Evolutionary conservation across 2,113 vertebrate genomes (phyloP), one percentile per base, ranked within the genome.

Genomic region (Cyanoderma ruficeps): DNA sequence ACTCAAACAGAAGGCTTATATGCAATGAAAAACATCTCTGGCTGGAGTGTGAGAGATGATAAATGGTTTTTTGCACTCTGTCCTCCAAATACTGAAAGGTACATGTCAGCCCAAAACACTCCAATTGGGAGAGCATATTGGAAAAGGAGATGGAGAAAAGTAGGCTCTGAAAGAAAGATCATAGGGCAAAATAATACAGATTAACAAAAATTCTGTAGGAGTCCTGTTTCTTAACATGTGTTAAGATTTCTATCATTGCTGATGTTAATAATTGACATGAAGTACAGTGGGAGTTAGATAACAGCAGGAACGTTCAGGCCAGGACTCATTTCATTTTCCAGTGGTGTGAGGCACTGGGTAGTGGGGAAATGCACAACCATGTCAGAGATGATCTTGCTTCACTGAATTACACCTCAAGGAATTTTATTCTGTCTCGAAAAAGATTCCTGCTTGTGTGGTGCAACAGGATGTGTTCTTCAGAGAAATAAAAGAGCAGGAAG

Each of bases 221-320:
- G 78, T 91, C 76, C n/a, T 86, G 50, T 88, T 96, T 95, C 93
- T 96, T 61, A 96, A 61, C 84, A 93, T 92, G 94, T 94, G 55
- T 49, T 96, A 91, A 97, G 97, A 97, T 97, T 95, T 96, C 87
- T 96, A 97, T 97, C 97, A 92, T 96, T n/a, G 15, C n/a, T 89
- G 83, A 97, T 95, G 97, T 97, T 97, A 97, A 97, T 97, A 96
- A 97, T 97, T 97, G 95, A 97, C 96, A 91, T 83, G 90, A 85
- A 97, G 96, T 95, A 74, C 83, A 83, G 74, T 50, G 42, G 90
- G 90, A 86, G 89, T 96, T 81, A 97, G 96, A 96, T 97, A 97
- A 96, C 88, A 95, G 89, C 90, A 95, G 71, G 59, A 95, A 88
- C 77, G 10, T 71, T 90, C 70, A 89, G 61, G 76, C 70, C 61